phyloP scores from a whole-genome alignment of 2,888 invertebrate species.

The Sminthurides aquaticus region DNA sequence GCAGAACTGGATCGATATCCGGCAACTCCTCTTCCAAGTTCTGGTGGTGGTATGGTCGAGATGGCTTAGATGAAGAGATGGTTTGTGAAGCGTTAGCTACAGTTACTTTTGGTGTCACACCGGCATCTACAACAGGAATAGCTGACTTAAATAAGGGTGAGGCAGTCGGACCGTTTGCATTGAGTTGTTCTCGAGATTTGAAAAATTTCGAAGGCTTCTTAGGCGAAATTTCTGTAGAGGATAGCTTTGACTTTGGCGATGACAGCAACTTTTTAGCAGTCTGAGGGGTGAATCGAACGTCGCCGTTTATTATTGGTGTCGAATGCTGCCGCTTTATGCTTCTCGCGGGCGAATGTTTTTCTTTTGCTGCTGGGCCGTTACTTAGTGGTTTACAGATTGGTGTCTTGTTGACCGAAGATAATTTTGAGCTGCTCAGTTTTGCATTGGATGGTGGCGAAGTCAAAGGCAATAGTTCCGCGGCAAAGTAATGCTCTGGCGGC shows the following conservation, averaged over 20 bases:
- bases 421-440: neutral
- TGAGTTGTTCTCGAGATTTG: slow-evolving; percentile 27
- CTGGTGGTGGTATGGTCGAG: no score
- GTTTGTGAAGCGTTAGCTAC: neutral
- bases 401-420: neutral
- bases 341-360: neutral
- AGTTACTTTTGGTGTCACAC: neutral
- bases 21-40: neutral
- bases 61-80: neutral
- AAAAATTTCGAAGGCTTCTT: slow-evolving; percentile 40
- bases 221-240: slow-evolving; percentile 19
- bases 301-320: slow-evolving; percentile 28
- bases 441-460: neutral
- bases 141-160: neutral
- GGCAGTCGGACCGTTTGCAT: neutral
- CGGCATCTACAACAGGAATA: neutral
- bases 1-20: neutral
- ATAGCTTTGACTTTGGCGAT: slow-evolving; percentile 10
- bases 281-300: slow-evolving; percentile 27
- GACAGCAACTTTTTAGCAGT: slow-evolving; percentile 20
- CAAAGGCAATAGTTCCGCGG: slow-evolving; percentile 6
- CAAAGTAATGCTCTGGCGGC: slow-evolving; percentile 6
- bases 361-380: neutral
- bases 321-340: neutral
- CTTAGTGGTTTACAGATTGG: neutral